Conservation (phyloP, 2,888 invertebrate species). For the Drosophila helvetica region DNA sequence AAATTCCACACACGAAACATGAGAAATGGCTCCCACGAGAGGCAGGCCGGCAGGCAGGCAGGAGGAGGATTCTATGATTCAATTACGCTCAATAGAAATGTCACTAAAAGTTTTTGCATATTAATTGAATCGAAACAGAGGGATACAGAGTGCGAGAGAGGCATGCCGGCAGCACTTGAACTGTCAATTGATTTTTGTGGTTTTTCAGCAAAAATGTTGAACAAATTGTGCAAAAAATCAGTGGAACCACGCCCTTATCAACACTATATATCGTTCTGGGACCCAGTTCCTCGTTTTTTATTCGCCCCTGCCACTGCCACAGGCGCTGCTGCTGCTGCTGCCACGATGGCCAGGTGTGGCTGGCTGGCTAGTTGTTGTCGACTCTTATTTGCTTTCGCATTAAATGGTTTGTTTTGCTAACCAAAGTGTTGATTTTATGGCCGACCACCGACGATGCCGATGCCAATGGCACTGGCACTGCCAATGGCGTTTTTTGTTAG, state of each 20-base stretch:
- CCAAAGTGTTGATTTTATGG: constrained; percentile 79
- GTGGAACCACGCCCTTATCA: constrained; percentile 72
- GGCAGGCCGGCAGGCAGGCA: too few species aligned
- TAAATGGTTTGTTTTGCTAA: constrained; percentile 78
- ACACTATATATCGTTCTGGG: constrained; percentile 53
- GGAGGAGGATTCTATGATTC: constrained; percentile 60
- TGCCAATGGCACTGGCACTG: background rate
- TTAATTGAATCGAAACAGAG: constrained; percentile 53
- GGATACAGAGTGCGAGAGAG: constrained; percentile 4
- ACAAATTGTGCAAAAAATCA: constrained; percentile 62
- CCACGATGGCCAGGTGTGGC: constrained; percentile 64
- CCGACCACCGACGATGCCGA: constrained; percentile 39
- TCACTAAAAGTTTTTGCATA: constrained; percentile 53
- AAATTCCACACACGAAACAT: constrained; percentile 29
- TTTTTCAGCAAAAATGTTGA: constrained; percentile 75
- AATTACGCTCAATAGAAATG: constrained; percentile 70
- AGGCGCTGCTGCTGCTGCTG: too few species aligned
- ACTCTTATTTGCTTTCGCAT: constrained; percentile 70
- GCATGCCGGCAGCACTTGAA: constrained; percentile 57
- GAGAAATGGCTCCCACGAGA: constrained; percentile 37
- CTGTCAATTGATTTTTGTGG: constrained; percentile 82
- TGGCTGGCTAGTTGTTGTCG: constrained; percentile 56
- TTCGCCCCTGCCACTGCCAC: constrained; percentile 13
- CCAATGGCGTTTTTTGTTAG: background rate
- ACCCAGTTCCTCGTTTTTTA: constrained; percentile 34